Base-by-base conservation (phyloP, 2,113 vertebrate species). In the Struthio camelus region DNA sequence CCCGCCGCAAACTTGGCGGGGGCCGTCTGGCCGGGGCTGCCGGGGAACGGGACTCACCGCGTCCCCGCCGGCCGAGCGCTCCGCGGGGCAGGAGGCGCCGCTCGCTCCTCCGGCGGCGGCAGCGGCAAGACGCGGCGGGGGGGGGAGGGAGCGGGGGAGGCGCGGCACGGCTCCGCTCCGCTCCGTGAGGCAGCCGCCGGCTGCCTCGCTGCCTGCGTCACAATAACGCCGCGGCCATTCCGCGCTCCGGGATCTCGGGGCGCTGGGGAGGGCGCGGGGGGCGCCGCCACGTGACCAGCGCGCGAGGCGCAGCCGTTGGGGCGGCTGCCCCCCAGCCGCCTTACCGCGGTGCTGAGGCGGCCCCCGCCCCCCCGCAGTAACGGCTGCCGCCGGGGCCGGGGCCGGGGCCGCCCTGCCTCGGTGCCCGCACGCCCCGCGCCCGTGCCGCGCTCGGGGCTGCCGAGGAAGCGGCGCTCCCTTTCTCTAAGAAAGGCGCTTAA, bases 221-320 rank as follows among this genome's bases (percentile, higher is more conserved):
- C 94, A 89, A 85, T 88, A 25, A 64, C 78, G 84, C 78, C 62
- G 70, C 59, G 69, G 75, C 87, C 91, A 71, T 85, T 80, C 70
- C 79, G 80, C 80, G 36, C 88, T 64, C 65, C 58, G 82, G 66
- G 78, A 65, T 79, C 78, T 77, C 54, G 71, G 86, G 86, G 86
- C 79, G 79, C 80, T 75, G 48, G 46, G 59, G 65, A 38, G 38
- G 16, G 58, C 38, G 86, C 65, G 42, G 64, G 64, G 72, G 64
- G 86, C 27, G 16, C 32, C 30, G 59, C 84, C 76, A 95, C 87
- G 92, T 94, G 91, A 92, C 79, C 75, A 48, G 81, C 67, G 53
- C 79, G 87, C 69, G 61, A 71, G 79, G 72, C n/a, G 56, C 48
- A 34, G 61, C 23, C 28, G 46, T 51, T 8, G 61, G 27, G 30